A percentile compares a stretch with the other conserved stretches of the same genome.
These are phyloP conservation scores for Terebella lapidaria DNA, from an alignment of 2,888 invertebrate genomes.

Conservation along the genomic window DNA sequence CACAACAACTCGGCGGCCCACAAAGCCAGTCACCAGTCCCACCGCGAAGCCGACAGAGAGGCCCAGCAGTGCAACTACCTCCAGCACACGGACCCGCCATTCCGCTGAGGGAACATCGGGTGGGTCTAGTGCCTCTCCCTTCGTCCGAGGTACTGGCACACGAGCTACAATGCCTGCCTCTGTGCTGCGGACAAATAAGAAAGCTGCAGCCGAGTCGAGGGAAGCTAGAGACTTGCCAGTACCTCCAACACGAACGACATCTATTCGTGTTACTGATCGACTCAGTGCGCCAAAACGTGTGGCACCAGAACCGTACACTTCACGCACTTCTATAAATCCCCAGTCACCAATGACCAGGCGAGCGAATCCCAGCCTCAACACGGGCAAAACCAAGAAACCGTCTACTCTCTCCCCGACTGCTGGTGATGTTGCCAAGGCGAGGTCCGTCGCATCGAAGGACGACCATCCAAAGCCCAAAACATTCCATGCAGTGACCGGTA, in stretches of 20 bases:
- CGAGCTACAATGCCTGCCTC: constrained; percentile 28
- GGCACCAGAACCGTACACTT: not conserved
- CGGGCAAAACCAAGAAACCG: not conserved
- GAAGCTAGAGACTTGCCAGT: constrained; percentile 16
- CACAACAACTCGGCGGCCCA: not conserved
- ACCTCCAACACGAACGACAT: constrained; percentile 24
- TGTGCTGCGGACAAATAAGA: constrained; percentile 18
- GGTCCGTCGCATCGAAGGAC: not conserved
- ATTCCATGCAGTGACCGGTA: too few species aligned
- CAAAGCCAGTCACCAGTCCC: not conserved
- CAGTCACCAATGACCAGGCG: not conserved
- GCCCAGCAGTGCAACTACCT: not conserved
- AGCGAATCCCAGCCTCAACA: not conserved
- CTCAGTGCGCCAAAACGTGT: constrained; percentile 3
- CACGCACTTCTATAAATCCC: not conserved
- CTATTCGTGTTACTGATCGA: constrained; percentile 19
- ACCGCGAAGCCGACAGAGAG: not conserved
- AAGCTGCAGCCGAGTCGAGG: constrained; percentile 9
- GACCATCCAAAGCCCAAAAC: not conserved
- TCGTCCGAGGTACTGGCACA: constrained; percentile 19
- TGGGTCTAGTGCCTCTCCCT: constrained; percentile 3
- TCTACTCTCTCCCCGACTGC: not conserved
- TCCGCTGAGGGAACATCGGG: too few species aligned
- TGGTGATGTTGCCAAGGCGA: not conserved
- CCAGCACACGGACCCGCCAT: too few species aligned